Evolutionary conservation across 2,888 invertebrate species (phyloP).

Genomic region (Dinocampus coccinellae): DNA sequence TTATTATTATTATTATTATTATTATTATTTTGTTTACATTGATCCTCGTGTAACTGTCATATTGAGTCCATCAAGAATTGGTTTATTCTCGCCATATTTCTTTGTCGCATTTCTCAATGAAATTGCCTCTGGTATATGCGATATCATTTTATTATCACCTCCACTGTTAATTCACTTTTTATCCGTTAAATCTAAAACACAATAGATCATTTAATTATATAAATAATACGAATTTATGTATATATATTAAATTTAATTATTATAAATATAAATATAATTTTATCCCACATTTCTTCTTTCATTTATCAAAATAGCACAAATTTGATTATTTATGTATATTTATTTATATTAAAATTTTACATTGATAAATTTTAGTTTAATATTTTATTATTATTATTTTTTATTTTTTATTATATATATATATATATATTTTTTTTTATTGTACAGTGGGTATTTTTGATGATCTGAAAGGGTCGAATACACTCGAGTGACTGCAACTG

Average conservation of each 20-base stretch:
- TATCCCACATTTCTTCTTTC: too few species aligned
- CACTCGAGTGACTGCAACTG: slow-evolving; percentile 25
- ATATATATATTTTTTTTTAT: neutral
- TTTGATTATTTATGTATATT: too few species aligned
- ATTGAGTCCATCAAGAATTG: slow-evolving; percentile 77
- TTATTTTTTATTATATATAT: too few species aligned
- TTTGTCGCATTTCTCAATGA: slow-evolving; percentile 79
- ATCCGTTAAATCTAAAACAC: neutral
- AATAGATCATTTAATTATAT: neutral
- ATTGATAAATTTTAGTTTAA: neutral
- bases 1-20: too few species aligned
- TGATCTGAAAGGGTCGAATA: slow-evolving; percentile 22
- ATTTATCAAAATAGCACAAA: too few species aligned
- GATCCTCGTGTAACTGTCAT: slow-evolving; percentile 82
- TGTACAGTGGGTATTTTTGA: neutral
- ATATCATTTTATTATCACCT: slow-evolving; percentile 7
- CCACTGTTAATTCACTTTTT: neutral
- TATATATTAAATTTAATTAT: too few species aligned
- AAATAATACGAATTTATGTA: too few species aligned
- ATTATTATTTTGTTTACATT: slow-evolving; percentile 76
- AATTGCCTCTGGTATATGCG: slow-evolving; percentile 73
- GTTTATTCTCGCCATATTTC: slow-evolving; percentile 74
- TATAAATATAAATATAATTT: too few species aligned
- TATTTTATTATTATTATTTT: neutral
- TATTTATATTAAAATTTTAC: neutral